phyloP scores from a whole-genome alignment of 2,888 invertebrate genomes.

The Lepidochitona cinerea region DNA sequence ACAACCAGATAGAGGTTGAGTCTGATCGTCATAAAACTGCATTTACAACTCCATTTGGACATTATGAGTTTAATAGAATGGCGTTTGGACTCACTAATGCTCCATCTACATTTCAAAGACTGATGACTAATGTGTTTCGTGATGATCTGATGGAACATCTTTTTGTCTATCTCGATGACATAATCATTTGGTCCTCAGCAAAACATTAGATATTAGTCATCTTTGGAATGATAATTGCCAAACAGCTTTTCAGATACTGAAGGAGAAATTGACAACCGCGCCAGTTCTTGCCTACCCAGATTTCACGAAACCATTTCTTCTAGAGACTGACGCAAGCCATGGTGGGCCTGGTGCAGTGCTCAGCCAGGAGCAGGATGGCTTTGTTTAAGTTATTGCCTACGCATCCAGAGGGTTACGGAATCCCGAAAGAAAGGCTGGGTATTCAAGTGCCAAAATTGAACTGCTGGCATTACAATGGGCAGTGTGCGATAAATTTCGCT shows the following conservation, averaged over 20 bases:
- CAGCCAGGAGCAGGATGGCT: constrained; percentile 17
- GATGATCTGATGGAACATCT: constrained; percentile 15
- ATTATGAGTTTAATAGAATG: too few species aligned
- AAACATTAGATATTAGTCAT: not conserved
- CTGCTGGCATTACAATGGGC: constrained; percentile 34
- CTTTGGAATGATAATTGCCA: constrained; percentile 22
- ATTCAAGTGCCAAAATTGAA: constrained; percentile 31
- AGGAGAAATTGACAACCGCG: constrained; percentile 21
- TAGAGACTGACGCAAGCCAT: constrained; percentile 19
- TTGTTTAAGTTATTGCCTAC: constrained; percentile 22
- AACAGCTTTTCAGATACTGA: constrained; percentile 23
- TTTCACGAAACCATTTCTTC: constrained; percentile 14
- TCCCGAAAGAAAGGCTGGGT: constrained; percentile 15
- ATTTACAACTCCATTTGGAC: constrained; percentile 22
- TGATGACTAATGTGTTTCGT: constrained; percentile 23
- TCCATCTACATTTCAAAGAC: constrained; percentile 16
- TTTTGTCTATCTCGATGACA: constrained; percentile 21
- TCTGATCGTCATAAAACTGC: constrained; percentile 19
- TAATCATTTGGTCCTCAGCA: constrained; percentile 19
- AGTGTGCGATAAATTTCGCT: constrained; percentile 22
- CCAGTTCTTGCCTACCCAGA: constrained; percentile 28
- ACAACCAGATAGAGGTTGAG: constrained; percentile 19
- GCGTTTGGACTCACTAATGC: constrained; percentile 12
- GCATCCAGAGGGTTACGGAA: not conserved
- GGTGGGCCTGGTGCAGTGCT: constrained; percentile 23